These are phyloP conservation scores for Pogonocherus hispidulus DNA, from an alignment of 2,888 invertebrate genomes.

Conservation along the genomic window DNA sequence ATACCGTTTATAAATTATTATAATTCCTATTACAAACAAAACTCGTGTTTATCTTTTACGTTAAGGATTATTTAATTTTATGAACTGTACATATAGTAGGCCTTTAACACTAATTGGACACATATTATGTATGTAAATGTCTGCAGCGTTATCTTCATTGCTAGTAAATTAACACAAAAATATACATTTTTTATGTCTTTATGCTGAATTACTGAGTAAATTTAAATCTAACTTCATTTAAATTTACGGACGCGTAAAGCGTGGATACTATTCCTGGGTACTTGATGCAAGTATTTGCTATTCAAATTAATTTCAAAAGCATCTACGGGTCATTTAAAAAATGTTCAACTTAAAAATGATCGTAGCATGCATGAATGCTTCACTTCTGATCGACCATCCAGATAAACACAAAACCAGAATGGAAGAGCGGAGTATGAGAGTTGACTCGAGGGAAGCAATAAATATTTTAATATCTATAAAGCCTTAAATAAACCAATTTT, in stretches of 20 bases:
- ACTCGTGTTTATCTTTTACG: background rate
- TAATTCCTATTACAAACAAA: conserved; percentile 12
- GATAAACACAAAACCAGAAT: background rate
- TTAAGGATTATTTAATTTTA: conserved; percentile 4
- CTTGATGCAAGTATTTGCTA: background rate
- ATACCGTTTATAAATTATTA: background rate
- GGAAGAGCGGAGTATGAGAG: background rate
- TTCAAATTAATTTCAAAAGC: background rate
- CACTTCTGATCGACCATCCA: background rate
- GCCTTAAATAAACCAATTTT: no score
- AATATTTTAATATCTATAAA: no score
- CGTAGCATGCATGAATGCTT: background rate
- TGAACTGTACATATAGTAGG: background rate
- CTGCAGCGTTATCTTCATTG: conserved; percentile 6
- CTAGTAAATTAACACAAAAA: background rate
- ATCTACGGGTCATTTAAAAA: background rate
- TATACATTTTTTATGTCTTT: conserved; percentile 3
- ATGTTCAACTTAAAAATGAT: background rate
- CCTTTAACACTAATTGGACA: conserved; percentile 1
- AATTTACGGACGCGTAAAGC: background rate
- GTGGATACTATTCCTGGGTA: background rate
- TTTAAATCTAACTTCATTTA: background rate
- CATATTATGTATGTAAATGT: conserved; percentile 11
- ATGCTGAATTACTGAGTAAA: background rate
- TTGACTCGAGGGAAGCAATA: background rate